A percentile compares a stretch with the other conserved stretches of the same genome.
phyloP scores from a whole-genome alignment of 2,797 vertebrate genomes.

The Ptychobarbus kaznakovi region DNA sequence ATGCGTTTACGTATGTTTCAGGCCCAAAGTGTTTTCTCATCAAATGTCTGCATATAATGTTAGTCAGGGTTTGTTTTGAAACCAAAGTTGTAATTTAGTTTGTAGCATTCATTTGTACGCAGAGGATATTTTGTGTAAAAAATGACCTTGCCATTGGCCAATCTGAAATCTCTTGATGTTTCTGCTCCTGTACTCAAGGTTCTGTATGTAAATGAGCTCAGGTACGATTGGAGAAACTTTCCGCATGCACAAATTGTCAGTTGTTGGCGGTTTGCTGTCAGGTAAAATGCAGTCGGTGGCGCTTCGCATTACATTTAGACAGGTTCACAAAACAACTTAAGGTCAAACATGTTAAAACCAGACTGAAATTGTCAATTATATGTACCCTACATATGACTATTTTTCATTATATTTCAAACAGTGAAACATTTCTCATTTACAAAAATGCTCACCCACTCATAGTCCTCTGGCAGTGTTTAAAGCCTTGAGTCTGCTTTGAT shows the following conservation, averaged over 20 bases:
- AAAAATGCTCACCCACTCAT: background rate
- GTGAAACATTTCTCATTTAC: background rate
- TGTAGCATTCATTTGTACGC: background rate
- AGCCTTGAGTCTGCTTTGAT: background rate
- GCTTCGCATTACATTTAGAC: background rate
- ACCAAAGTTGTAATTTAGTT: background rate
- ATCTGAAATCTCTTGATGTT: background rate
- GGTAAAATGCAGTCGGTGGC: background rate
- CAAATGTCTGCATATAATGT: background rate
- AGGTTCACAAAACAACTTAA: background rate
- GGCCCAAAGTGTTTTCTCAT: background rate
- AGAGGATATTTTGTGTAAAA: background rate
- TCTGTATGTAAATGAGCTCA: slow-evolving; percentile 5
- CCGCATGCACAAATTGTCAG: background rate
- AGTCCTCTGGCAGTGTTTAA: background rate
- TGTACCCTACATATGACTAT: background rate
- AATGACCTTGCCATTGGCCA: background rate
- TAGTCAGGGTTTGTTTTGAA: background rate
- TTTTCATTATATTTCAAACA: background rate
- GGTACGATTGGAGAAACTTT: background rate
- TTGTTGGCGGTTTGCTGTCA: background rate
- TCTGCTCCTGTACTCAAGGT: background rate
- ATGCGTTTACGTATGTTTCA: background rate
- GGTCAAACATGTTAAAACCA: background rate
- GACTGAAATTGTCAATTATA: background rate